A percentile compares a stretch with the other conserved stretches of the same genome.
These are phyloP conservation scores for Protosalanx chinensis DNA, from an alignment of 2,797 vertebrate genomes.

Conservation along the genomic window DNA sequence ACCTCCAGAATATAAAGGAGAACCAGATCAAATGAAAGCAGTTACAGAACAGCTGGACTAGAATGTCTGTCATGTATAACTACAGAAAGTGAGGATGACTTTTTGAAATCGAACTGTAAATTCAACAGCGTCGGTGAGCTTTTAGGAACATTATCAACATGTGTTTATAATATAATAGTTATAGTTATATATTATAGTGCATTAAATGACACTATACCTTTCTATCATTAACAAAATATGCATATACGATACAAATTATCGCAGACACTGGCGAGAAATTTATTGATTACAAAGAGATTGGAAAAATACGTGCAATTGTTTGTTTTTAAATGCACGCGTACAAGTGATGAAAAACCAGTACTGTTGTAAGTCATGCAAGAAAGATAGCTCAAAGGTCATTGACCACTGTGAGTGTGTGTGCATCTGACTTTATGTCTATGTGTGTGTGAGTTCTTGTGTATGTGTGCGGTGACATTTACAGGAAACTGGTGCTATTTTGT, in stretches of 20 bases:
- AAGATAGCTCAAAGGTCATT: slow-evolving; percentile 36
- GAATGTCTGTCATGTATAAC: not conserved
- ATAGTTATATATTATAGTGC: too few species aligned
- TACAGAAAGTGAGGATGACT: not conserved
- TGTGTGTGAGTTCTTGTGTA: slow-evolving; percentile 16
- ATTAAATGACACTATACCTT: not conserved
- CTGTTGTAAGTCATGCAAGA: slow-evolving; percentile 14
- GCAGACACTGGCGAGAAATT: not conserved
- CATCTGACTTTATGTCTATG: not conserved
- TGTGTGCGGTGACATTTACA: slow-evolving; percentile 31
- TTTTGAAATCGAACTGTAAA: not conserved
- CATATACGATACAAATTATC: too few species aligned
- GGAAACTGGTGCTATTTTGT: slow-evolving; percentile 11
- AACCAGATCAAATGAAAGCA: not conserved
- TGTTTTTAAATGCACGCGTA: not conserved
- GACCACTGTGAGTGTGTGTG: slow-evolving; percentile 8
- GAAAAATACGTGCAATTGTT: not conserved
- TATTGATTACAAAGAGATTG: not conserved
- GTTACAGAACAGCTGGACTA: not conserved
- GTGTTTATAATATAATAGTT: too few species aligned
- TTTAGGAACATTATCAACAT: too few species aligned
- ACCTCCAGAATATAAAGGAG: not conserved
- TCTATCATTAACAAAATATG: too few species aligned
- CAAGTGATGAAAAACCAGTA: not conserved
- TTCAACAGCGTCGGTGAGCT: not conserved